Conservation (phyloP, 2,888 invertebrate species). For the Malacosoma neustria region DNA sequence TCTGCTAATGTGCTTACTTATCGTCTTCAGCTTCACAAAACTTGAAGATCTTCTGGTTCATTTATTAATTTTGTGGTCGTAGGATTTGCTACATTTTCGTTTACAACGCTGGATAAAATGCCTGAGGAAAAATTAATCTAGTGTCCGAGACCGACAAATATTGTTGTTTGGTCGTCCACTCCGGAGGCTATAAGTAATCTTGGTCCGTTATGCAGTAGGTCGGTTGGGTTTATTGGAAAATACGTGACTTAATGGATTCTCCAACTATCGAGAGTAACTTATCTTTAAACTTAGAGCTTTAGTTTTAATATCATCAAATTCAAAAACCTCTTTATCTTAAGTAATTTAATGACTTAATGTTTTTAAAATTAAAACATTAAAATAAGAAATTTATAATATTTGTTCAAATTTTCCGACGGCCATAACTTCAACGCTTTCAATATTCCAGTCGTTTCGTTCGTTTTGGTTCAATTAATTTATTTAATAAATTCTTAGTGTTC, state of each 20-base stretch:
- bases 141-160: conserved; percentile 59
- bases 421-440: conserved; percentile 18
- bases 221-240: conserved; percentile 59
- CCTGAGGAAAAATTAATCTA: conserved; percentile 64
- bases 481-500: conserved; percentile 64
- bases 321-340: too few relatives aligned
- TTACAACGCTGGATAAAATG: conserved; percentile 39
- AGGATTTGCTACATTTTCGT: conserved; percentile 19
- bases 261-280: too few relatives aligned
- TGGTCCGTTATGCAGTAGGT: conserved; percentile 62
- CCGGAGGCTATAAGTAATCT: conserved; percentile 62
- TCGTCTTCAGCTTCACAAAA: conserved; percentile 1
- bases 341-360: too few relatives aligned
- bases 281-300: too few relatives aligned
- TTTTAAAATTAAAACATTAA: too few relatives aligned
- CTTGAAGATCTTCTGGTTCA: neutral
- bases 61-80: neutral
- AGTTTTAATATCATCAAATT: too few relatives aligned
- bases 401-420: too few relatives aligned
- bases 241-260: too few relatives aligned
- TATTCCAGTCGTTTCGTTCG: conserved; percentile 46
- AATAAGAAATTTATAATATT: too few relatives aligned
- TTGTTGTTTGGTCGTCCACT: conserved; percentile 57
- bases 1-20: neutral
- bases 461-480: conserved; percentile 65